A percentile compares a stretch with the other conserved stretches of the same genome.
Conservation (phyloP, 2,113 vertebrate species). For the Alligator mississippiensis region DNA sequence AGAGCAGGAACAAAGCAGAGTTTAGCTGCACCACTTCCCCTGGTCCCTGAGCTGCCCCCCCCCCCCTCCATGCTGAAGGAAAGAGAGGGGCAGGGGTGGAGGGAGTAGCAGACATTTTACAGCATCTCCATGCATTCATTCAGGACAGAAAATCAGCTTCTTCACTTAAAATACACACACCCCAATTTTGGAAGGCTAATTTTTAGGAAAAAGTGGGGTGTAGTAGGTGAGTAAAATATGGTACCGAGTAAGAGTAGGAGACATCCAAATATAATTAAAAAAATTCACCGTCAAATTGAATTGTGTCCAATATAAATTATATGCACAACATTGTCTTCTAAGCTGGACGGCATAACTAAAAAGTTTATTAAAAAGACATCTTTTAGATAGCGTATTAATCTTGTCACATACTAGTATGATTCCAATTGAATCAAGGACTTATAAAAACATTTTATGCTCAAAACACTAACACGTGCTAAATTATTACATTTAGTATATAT, state of each 20-base stretch:
- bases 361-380: neutral
- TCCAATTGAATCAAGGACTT: neutral
- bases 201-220: no score
- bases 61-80: no score
- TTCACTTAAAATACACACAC: no score
- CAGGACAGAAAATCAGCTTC: no score
- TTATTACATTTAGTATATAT: neutral
- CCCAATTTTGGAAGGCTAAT: no score
- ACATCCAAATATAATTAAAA: neutral
- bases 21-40: no score
- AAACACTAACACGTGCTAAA: neutral
- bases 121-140: no score
- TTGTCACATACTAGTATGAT: neutral
- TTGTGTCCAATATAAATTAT: neutral
- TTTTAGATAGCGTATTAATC: neutral
- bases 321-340: neutral
- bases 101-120: no score
- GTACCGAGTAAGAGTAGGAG: neutral
- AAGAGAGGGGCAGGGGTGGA: no score
- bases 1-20: no score
- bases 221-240: no score
- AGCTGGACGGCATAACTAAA: neutral
- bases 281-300: neutral
- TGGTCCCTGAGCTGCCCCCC: no score
- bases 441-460: neutral